Evolutionary conservation across 1,140 invertebrate genomes (phyloP).

Genomic region (Goniozus legneri): DNA sequence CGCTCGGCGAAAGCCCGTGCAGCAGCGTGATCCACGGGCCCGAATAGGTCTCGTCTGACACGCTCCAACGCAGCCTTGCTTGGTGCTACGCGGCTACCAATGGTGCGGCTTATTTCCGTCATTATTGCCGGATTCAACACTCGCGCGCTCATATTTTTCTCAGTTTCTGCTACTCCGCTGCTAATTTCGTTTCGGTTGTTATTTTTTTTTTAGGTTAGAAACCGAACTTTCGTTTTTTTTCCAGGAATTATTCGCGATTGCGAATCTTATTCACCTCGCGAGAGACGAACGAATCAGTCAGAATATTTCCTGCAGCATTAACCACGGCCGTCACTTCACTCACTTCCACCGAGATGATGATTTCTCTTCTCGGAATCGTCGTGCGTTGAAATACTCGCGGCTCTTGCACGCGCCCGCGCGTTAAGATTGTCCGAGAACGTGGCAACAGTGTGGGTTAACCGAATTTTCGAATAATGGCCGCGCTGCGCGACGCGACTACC

Average conservation of each 20-base stretch:
- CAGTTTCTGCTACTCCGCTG: conserved; percentile 13
- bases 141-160: conserved; percentile 52
- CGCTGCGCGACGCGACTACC: conserved; percentile 5
- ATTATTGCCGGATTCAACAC: conserved; percentile 54
- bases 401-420: conserved; percentile 8
- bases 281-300: no score
- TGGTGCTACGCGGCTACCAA: conserved; percentile 36
- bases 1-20: conserved; percentile 47
- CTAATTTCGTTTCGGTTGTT: conserved; percentile 12
- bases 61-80: conserved; percentile 43
- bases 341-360: no score
- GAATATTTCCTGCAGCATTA: no score
- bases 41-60: conserved; percentile 54
- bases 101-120: conserved; percentile 49
- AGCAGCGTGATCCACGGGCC: conserved; percentile 55
- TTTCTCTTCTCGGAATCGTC: conserved; percentile 22
- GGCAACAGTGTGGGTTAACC: conserved; percentile 15
- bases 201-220: not conserved
- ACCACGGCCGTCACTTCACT: no score
- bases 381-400: conserved; percentile 27
- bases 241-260: no score
- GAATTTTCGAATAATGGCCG: conserved; percentile 35
- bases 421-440: conserved; percentile 22
- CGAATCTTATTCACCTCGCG: no score
- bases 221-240: no score